phyloP scores from a whole-genome alignment of 2,113 vertebrate genomes.

The Laticauda colubrina region DNA sequence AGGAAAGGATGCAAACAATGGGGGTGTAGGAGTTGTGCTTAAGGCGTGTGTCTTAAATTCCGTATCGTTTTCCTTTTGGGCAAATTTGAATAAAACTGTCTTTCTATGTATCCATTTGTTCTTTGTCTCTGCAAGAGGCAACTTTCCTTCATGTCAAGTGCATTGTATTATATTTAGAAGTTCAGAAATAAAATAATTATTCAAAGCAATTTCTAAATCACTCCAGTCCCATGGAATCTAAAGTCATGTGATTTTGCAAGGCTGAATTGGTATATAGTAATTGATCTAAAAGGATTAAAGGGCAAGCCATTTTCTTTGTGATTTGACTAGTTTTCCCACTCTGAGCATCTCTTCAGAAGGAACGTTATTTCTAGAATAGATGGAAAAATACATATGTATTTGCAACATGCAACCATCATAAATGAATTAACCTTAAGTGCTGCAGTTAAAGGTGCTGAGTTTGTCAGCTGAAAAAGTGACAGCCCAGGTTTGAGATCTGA shows the following conservation, averaged over 20 bases:
- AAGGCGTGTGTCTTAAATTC: background rate
- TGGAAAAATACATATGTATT: background rate
- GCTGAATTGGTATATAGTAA: background rate
- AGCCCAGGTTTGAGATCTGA: background rate
- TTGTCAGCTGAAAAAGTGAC: background rate
- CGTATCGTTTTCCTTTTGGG: background rate
- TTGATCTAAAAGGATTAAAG: background rate
- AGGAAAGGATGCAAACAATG: background rate
- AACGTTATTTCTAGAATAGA: background rate
- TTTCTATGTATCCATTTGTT: background rate
- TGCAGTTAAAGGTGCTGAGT: background rate
- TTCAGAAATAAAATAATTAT: background rate
- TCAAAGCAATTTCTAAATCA: background rate
- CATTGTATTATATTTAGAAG: background rate
- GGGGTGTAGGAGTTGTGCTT: background rate
- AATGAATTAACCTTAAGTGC: background rate
- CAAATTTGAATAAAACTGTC: background rate
- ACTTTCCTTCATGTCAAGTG: background rate
- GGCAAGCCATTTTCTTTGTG: background rate
- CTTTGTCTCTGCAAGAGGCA: background rate
- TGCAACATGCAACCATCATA: background rate
- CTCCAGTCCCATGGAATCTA: background rate
- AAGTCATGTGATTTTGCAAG: background rate
- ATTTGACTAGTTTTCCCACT: background rate
- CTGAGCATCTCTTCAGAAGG: background rate